Evolutionary conservation across 2,888 invertebrate species (phyloP), one percentile per base, ranked within the genome.

Genomic region (Nomada flava): DNA sequence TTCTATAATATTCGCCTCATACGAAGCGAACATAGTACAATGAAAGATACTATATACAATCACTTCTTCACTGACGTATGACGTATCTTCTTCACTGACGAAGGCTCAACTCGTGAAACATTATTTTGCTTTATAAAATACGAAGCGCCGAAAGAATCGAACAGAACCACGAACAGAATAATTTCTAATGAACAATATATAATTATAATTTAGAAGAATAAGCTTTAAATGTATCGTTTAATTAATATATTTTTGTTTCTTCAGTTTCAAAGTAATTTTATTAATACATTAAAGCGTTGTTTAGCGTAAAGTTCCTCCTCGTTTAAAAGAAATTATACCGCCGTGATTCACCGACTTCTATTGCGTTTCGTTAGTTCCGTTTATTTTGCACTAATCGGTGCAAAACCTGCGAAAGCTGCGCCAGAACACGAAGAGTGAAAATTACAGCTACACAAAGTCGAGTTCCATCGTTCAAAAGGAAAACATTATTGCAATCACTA

Each of bases 21-120:
- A 9, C 71, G 44, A 70, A 50, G 67, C 60, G 15, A 62, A 53
- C 53, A 29, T 20, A 65, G 74, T 53, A 77, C 52, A 26, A n/a
- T 59, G 20, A 55, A 74, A 75, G 67, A 26, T 74, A 53, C n/a
- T 67, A 47, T 63, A 20, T 59, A 72, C 62, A 72, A 59, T 7
- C 59, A 71, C 26, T 57, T 20, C 18, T 47, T 65, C 36, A 18
- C 13, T 73, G 36, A 23, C 50, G 47, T n/a, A n/a, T n/a, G n/a
- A n/a, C n/a, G 9, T 29, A 18, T 57, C 64, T 57, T 20, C 18
- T 47, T 65, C 36, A 18, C 13, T 73, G 36, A 23, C 50, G 47
- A 47, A 57, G 44, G 29, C 59, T 11, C 47, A 13, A 20, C n/a
- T 70, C 57, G 50, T 52, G 50, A 65, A 36, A 59, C 29, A 36